A percentile compares a stretch with the other conserved stretches of the same genome.
Evolutionary conservation across 2,888 invertebrate species (phyloP).

Genomic region (Pseudanteris insignis): DNA sequence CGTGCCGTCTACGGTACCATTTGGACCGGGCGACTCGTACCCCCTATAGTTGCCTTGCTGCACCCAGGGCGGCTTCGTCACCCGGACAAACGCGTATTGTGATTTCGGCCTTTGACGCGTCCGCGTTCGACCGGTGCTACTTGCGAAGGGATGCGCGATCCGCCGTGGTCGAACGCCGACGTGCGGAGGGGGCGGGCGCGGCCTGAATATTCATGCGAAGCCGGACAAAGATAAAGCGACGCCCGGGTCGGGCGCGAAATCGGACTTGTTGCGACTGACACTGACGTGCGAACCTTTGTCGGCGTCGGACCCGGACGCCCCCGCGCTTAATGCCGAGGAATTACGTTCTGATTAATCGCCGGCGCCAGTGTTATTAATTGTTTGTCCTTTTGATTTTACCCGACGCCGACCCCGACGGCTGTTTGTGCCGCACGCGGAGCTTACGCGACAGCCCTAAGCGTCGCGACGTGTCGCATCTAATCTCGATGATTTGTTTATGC

Average conservation of each 20-base stretch:
- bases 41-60: slow-evolving; percentile 59
- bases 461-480: slow-evolving; percentile 49
- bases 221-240: slow-evolving; percentile 32
- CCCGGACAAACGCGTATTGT: slow-evolving; percentile 66
- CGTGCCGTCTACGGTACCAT: slow-evolving; percentile 22
- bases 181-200: slow-evolving; percentile 49
- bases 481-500: slow-evolving; percentile 65
- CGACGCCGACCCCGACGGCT: slow-evolving; percentile 45
- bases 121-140: slow-evolving; percentile 48
- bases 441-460: no score
- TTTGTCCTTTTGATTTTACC: slow-evolving; percentile 64
- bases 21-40: slow-evolving; percentile 28
- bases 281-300: slow-evolving; percentile 66
- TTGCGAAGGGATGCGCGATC: slow-evolving; percentile 39
- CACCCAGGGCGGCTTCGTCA: slow-evolving; percentile 59
- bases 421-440: no score
- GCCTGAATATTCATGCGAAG: slow-evolving; percentile 54
- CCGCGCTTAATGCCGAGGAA: slow-evolving; percentile 59
- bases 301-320: slow-evolving; percentile 50
- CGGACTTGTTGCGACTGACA: slow-evolving; percentile 67
- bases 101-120: slow-evolving; percentile 64
- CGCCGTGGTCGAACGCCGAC: slow-evolving; percentile 29
- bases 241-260: slow-evolving; percentile 56
- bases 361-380: slow-evolving; percentile 61
- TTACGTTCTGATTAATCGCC: slow-evolving; percentile 65